Percentiles rank a stretch among this genome's conserved stretches.
Evolutionary conservation across 2,797 vertebrate species (phyloP).

Genomic region (Buphagus erythrorhynchus): DNA sequence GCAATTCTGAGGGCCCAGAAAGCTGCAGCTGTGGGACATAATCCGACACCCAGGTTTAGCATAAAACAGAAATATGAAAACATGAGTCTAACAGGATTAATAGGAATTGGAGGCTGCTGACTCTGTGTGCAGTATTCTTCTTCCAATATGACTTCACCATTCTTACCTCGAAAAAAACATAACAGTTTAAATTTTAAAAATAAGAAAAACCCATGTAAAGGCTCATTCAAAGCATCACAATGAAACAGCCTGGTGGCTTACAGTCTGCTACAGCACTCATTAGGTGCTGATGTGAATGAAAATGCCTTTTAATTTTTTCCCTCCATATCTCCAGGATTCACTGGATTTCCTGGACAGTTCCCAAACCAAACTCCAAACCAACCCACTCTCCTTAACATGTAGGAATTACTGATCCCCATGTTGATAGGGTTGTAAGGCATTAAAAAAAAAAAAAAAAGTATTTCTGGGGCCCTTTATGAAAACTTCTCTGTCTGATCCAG

Average conservation of each 20-base stretch:
- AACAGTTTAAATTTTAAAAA: background rate
- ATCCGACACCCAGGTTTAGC: background rate
- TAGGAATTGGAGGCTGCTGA: background rate
- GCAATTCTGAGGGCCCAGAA: background rate
- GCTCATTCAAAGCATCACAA: background rate
- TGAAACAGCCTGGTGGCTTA: background rate
- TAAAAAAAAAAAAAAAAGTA: background rate
- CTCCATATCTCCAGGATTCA: background rate
- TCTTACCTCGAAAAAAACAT: background rate
- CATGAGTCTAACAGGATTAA: background rate
- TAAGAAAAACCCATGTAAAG: background rate
- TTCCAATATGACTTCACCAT: background rate
- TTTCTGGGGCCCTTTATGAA: background rate
- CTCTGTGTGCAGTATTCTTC: background rate
- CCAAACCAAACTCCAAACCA: background rate
- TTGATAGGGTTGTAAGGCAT: background rate
- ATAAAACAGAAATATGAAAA: background rate
- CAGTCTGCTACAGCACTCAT: background rate
- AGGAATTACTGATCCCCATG: background rate
- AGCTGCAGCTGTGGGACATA: background rate
- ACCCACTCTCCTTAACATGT: background rate
- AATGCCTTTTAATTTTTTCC: accelerated
- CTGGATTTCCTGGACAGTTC: background rate
- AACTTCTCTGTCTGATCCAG: background rate
- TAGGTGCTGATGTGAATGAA: background rate